Base-by-base conservation (phyloP, 2,113 vertebrate genomes). In the Orthonyx spaldingii region DNA sequence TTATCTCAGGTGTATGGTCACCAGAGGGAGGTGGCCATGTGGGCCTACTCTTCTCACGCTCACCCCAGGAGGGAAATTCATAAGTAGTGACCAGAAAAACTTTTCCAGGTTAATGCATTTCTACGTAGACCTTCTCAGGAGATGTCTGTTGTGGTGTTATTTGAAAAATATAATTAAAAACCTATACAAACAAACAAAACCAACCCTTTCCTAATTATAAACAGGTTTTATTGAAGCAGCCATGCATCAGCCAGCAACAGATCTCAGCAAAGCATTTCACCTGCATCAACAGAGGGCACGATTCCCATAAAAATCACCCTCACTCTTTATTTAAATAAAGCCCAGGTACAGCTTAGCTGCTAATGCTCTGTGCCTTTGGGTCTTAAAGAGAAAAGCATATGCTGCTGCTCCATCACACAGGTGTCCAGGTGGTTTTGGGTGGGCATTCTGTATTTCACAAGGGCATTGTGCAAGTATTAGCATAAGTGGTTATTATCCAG, bases 371-470 rank as follows among this genome's bases (percentile, higher is more conserved):
- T 82, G 37, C 20, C 57, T 91, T 76, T 32, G 56, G 6, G 3
- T 30, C 59, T 79, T 37, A 39, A 41, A 81, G 32, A 89, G 46
- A 76, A 92, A 89, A 81, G 16, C 80, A 57, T 57, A 57, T 82
- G 52, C 70, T 91, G 61, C 61, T 84, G 5, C 41, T 89, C 27
- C 22, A 16, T 5, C 0, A 10, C 0, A 0, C 0, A 0, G 21
- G 14, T n/a, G 13, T 60, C 44, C 72, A 86, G 41, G 55, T 17
- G 22, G 16, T 37, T 89, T 88, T 35, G 79, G 28, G 59, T 52
- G 37, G 37, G 20, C 9, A 16, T 55, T 83, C 53, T 87, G 28
- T 27, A 30, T 71, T 84, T 87, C 5, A 3, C 41, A 63, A 39
- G 52, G 35, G 28, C 19, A 69, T 82, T 81, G 52, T 77, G 39